Base-by-base conservation (phyloP, 2,888 invertebrate species). In the Hirtodrosophila histrioides region DNA sequence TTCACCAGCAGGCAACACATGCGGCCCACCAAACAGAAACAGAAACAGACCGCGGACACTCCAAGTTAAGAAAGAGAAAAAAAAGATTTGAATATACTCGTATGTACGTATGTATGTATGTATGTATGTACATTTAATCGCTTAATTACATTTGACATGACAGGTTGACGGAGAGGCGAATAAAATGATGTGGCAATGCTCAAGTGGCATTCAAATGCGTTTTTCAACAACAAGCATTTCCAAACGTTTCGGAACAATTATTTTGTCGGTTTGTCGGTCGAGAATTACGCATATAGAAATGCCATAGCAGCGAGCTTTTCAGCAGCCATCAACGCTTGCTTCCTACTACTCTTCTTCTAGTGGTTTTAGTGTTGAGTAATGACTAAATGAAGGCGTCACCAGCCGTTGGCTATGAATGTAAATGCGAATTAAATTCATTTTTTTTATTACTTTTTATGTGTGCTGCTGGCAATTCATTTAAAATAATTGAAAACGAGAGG, bases 101-200 rank as follows among this genome's bases (percentile, higher is more conserved):
- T 31, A 17, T 2, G 17, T 17, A 17, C 2, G 17, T 17, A 7
- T 31, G 31, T 31, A 7, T 31, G 31, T 31, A 17, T 2, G 17
- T 17, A 17, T 17, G 17, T 17, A 7, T 31, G 31, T 31, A 81
- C 31, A 44, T 76, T 72, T 88, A 86, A 88, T 84, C 85, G 81
- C 81, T 84, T 85, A 84, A 85, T 84, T 86, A 84, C 85, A 78
- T 70, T 75, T 73, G 85, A 85, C 85, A 88, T 78, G 88, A 86
- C 88, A 88, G 74, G 65, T 69, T 84, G 78, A 81, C 72, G 72
- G 69, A 80, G 83, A 76, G 88, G 74, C 84, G 56, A 71, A 61
- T 53, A 64, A 60, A 58, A 43, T 56, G 45, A 54, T 77, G 68
- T 45, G 53, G 49, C 56, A 60, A 69, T 69, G 69, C 57, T 83